A percentile compares a stretch with the other conserved stretches of the same genome.
phyloP scores from a whole-genome alignment of 2,797 vertebrate species.

The Bucorvus abyssinicus region DNA sequence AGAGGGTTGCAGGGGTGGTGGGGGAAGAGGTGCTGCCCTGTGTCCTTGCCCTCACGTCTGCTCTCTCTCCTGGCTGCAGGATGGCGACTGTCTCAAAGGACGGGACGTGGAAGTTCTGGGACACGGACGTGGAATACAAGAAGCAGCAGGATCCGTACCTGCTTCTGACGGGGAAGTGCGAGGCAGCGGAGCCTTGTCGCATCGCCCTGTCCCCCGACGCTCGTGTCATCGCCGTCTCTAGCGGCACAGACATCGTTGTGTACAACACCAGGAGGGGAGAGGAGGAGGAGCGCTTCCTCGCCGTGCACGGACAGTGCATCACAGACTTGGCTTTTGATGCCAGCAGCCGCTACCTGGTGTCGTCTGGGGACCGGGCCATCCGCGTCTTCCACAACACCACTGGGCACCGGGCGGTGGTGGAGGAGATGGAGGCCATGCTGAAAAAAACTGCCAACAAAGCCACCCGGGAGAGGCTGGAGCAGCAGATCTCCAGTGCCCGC shows the following conservation, averaged over 20 bases:
- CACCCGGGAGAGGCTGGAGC: conserved; percentile 87
- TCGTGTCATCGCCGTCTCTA: conserved; percentile 83
- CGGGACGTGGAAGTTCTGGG: conserved; percentile 95
- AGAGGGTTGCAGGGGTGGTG: background rate
- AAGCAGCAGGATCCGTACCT: conserved; percentile 95
- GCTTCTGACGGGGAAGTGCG: conserved; percentile 82
- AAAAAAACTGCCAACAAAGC: conserved; percentile 84
- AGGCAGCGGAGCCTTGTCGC: conserved; percentile 75
- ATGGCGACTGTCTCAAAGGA: conserved; percentile 96
- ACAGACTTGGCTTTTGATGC: conserved; percentile 86
- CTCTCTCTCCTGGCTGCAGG: conserved; percentile 67
- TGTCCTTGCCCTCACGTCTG: fast-evolving
- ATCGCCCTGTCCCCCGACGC: conserved; percentile 88
- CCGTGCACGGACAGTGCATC: conserved; percentile 80
- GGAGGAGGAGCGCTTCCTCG: conserved; percentile 84
- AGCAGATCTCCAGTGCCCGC: conserved; percentile 71
- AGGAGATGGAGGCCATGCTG: conserved; percentile 87
- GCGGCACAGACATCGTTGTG: conserved; percentile 77
- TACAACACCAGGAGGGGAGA: conserved; percentile 79
- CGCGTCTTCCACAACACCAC: conserved; percentile 88
- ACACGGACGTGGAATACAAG: conserved; percentile 93
- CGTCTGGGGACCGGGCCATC: conserved; percentile 87
- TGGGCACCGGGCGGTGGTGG: conserved; percentile 86
- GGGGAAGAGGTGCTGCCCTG: fast-evolving
- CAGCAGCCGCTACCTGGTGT: conserved; percentile 84